Conservation (phyloP, 2,888 invertebrate genomes). For the Blastobasis lacticolella region DNA sequence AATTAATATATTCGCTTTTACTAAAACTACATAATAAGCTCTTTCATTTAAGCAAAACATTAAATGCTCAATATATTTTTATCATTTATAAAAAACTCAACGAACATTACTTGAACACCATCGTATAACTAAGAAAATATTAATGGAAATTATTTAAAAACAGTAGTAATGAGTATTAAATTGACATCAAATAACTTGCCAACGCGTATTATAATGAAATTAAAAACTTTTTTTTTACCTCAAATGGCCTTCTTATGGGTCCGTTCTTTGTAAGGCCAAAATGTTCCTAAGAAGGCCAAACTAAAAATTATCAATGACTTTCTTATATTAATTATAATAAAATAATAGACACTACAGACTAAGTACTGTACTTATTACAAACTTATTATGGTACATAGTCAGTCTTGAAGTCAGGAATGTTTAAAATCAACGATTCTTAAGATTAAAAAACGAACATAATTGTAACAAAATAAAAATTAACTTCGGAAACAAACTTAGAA, state of each 20-base stretch:
- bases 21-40: constrained; percentile 4
- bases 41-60: constrained; percentile 1
- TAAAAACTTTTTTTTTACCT: constrained; percentile 2
- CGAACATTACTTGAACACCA: constrained; percentile 2
- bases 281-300: constrained; percentile 9
- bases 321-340: constrained; percentile 1
- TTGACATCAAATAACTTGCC: constrained; percentile 4
- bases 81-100: constrained; percentile 2
- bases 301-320: constrained; percentile 6
- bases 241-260: constrained; percentile 9
- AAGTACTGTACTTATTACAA: constrained; percentile 5
- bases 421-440: constrained; percentile 10
- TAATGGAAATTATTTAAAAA: constrained; percentile 1
- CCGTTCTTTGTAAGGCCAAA: constrained; percentile 12
- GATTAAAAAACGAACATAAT: constrained; percentile 7
- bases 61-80: neutral
- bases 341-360: constrained; percentile 7
- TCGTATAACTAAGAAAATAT: constrained; percentile 2
- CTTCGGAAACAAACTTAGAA: constrained; percentile 12
- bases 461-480: constrained; percentile 9
- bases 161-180: constrained; percentile 4
- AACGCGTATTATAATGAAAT: constrained; percentile 4
- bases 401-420: constrained; percentile 10
- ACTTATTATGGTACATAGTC: constrained; percentile 12
- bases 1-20: constrained; percentile 1